Base-by-base conservation (phyloP, 2,888 invertebrate species). In the Eupithecia subfuscata region DNA sequence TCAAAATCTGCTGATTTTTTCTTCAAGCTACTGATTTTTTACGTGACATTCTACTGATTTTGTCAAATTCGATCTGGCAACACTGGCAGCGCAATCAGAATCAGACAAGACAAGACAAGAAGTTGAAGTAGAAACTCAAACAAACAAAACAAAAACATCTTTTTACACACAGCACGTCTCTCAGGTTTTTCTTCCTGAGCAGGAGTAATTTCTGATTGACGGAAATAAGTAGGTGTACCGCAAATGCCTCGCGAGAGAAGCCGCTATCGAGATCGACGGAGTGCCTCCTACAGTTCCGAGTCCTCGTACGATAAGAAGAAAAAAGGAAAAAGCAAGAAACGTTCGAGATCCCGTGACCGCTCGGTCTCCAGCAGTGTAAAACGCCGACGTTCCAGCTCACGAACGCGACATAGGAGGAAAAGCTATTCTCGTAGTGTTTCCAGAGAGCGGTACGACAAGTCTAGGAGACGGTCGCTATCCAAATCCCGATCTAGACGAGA, bases 181-280 rank as follows among this genome's bases (percentile, higher is more conserved):
- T 1, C 60, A 25, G 22, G 11, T 60, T 63, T 18, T 12, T 30
- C 14, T 14, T 52, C n/a, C 9, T 2, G 11, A 3, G 1, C 6
- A 22, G 12, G 22, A 60, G 11, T 56, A 22, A 56, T 56, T 37
- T 60, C 14, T 22, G 25, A 6, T 12, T 25, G 22, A 14, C 12
- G 56, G 60, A 25, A 25, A 14, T 25, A 60, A 25, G 12, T 25
- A 60, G 60, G 60, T 25, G 25, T 12, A 64, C 18, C 48, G 22
- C 77, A 71, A 75, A 94, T 95, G 95, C 95, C 95, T 74, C 93
- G 95, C 40, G 95, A 95, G 77, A 94, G 87, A 84, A 91, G 89
- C 80, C 90, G 91, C n/a, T 89, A 92, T 74, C 89, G 95, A 7
- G 93, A 94, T 8, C 89, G 87, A 71, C 89, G 93, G 40, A 94